These are phyloP conservation scores for Falco punctatus DNA, from an alignment of 2,113 vertebrate species.

Conservation along the genomic window DNA sequence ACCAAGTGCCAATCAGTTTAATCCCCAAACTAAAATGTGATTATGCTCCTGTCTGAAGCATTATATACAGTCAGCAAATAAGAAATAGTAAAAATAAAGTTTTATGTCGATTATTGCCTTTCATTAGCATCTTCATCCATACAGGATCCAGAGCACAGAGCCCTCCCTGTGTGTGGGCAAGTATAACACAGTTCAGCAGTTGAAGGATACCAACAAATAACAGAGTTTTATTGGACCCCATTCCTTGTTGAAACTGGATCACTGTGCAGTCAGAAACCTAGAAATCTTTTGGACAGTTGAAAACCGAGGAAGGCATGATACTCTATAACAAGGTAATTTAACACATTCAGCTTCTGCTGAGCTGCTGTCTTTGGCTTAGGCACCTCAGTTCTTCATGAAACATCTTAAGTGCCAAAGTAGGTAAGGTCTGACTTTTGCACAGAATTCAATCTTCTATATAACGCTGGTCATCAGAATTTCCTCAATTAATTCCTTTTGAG, in stretches of 20 bases:
- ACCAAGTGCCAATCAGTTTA: background rate
- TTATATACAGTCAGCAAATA: background rate
- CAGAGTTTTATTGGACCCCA: background rate
- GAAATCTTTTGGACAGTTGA: background rate
- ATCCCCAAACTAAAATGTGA: background rate
- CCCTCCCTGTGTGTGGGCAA: too few relatives aligned
- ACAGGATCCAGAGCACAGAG: background rate
- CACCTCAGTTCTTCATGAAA: background rate
- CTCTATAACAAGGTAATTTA: background rate
- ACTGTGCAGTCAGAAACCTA: background rate
- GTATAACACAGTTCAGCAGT: background rate
- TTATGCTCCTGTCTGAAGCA: background rate
- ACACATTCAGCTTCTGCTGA: background rate
- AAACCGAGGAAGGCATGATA: background rate
- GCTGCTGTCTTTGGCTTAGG: background rate
- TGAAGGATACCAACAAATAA: background rate
- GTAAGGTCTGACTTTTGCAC: background rate
- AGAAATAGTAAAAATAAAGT: background rate
- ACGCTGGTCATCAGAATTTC: background rate
- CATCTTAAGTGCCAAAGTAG: background rate
- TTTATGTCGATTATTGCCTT: background rate
- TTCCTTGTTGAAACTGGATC: background rate
- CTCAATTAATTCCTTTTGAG: background rate
- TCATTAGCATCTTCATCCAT: background rate
- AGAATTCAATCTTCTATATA: background rate